Evolutionary conservation across 2,888 invertebrate genomes (phyloP).

Genomic region (Drosophila melanosoma): DNA sequence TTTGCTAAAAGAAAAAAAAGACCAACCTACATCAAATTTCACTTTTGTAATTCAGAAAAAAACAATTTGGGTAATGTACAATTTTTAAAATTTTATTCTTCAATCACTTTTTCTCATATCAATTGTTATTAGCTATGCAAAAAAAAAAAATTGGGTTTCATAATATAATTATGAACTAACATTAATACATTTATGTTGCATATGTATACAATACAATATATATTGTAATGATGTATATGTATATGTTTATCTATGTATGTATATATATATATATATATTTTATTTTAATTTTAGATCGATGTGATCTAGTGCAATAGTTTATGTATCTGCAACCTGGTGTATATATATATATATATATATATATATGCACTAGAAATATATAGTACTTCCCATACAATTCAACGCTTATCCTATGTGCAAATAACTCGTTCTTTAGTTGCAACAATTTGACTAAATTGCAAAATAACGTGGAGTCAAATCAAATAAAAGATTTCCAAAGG

Average conservation of each 20-base stretch:
- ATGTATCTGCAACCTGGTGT: constrained; percentile 55
- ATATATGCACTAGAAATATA: constrained; percentile 9
- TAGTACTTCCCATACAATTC: constrained; percentile 31
- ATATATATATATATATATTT: constrained; percentile 24
- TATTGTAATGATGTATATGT: constrained; percentile 10
- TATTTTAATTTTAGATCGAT: constrained; percentile 36
- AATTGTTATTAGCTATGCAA: constrained; percentile 75
- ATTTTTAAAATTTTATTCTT: constrained; percentile 73
- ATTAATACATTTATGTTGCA: constrained; percentile 63
- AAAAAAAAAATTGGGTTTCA: constrained; percentile 51
- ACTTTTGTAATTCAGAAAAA: not conserved
- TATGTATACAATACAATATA: constrained; percentile 21
- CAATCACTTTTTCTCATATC: constrained; percentile 76
- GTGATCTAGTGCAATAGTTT: constrained; percentile 59
- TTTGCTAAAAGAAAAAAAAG: too few relatives aligned
- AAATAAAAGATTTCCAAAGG: constrained; percentile 15
- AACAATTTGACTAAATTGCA: constrained; percentile 72
- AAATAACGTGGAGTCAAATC: constrained; percentile 21
- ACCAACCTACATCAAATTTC: not conserved
- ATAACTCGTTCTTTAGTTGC: constrained; percentile 37
- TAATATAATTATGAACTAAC: constrained; percentile 65
- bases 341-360: constrained; percentile 11
- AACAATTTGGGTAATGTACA: constrained; percentile 8
- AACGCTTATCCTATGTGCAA: constrained; percentile 54
- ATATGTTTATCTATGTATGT: constrained; percentile 39